Base-by-base conservation (phyloP, 2,797 vertebrate genomes). In the Enteromius fasciolatus region DNA sequence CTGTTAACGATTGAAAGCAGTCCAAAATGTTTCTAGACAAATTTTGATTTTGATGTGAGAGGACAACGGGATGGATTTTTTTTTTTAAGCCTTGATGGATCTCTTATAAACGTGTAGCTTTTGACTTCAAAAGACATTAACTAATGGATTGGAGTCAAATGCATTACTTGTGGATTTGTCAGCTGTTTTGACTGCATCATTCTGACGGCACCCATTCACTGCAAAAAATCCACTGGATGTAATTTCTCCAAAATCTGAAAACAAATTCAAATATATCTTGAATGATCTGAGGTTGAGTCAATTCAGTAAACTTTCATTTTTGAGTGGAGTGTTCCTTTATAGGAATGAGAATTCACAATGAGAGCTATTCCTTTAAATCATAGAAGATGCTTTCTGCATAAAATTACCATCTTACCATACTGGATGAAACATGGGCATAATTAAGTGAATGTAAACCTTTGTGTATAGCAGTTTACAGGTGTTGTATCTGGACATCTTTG, bases 371-470 rank as follows among this genome's bases (percentile, higher is more conserved):
- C 70, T 73, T 73, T 73, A 33, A 73, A 33, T 10, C 28, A 1
- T 57, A 33, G 10, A 10, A 18, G 57, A 31, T 59, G 41, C 59
- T 31, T 77, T 76, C 64, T 4, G 48, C 63, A 68, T 39, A 54
- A 75, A 63, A 52, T 25, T 33, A 59, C 61, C 54, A 66, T 82
- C 28, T 81, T 23, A 41, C 46, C 25, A 20, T 63, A 61, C 64
- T 68, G 41, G 50, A 69, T 63, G 39, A 77, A 68, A 64, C 18
- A 23, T 59, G 57, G 64, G 18, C 39, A 36, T 46, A 82, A 25
- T 54, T 66, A 80, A 48, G 3, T 72, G 28, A 83, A 73, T 70
- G 80, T 82, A 77, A 83, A 76, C 73, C 44, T 78, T 69, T 48
- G 54, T 78, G 46, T 68, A 50, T 44, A 80, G 33, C 78, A 44